Conservation (phyloP, 1,140 invertebrate species). For the Solenopsis fugax region DNA sequence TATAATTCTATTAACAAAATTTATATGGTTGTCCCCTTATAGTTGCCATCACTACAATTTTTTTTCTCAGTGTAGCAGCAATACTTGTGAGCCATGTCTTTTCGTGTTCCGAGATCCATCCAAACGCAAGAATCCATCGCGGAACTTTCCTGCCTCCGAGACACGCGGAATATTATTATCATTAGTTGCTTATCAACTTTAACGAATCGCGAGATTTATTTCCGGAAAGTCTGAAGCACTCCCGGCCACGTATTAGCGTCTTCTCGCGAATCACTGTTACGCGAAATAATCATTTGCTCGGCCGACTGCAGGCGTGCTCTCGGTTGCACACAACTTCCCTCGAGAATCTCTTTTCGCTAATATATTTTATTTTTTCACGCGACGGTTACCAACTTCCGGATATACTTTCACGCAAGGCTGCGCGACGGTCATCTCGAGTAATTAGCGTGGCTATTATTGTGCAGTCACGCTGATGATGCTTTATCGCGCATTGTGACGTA, state of each 20-base stretch:
- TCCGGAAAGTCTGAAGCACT: conserved; percentile 14
- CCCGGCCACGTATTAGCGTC: background rate
- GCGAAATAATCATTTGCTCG: conserved; percentile 27
- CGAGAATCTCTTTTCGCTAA: conserved; percentile 12
- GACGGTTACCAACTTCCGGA: background rate
- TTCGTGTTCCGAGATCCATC: background rate
- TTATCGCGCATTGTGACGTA: background rate
- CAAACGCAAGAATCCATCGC: background rate
- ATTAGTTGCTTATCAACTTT: background rate
- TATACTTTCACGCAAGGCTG: conserved; percentile 35
- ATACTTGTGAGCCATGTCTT: too few relatives aligned
- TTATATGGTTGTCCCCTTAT: too few relatives aligned
- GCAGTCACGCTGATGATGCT: background rate
- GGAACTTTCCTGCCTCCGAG: background rate
- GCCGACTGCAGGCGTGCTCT: background rate
- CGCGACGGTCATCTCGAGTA: conserved; percentile 13
- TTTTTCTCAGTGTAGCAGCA: too few relatives aligned
- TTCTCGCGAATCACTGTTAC: conserved; percentile 35
- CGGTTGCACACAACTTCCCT: background rate
- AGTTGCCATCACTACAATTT: too few relatives aligned
- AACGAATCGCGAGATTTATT: conserved; percentile 34
- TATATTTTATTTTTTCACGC: background rate
- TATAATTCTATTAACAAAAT: too few relatives aligned
- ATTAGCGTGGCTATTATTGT: conserved; percentile 13
- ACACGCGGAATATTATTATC: background rate